Evolutionary conservation across 2,113 vertebrate species (phyloP), one percentile per base, ranked within the genome.

Genomic region (Vimba vimba): DNA sequence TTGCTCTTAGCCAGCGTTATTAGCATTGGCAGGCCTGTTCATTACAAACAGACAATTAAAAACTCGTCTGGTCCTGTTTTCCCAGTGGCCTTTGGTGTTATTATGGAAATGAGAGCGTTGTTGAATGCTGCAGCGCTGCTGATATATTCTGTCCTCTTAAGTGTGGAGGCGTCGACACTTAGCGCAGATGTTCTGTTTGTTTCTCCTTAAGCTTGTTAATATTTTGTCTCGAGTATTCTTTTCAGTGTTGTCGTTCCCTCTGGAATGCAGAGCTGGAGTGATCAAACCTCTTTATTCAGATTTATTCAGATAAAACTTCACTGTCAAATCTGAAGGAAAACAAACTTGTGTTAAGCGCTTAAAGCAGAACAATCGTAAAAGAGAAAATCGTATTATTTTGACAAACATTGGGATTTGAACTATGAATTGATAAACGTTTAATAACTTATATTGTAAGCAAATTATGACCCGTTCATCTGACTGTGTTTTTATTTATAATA

Each of bases 51-150:
- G 25, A 36, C 66, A 64, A 82, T 68, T 64, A 43, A 27, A 45
- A n/a, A n/a, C 43, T 50, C 6, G 0, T 27, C 59, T 27, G 57
- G 50, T 60, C 15, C 15, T 10, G 78, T 64, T 64, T 80, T 47
- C 36, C 43, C 25, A 4, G 23, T 64, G 25, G 23, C n/a, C 36
- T 47, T 80, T 80, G 36, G 78, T 80, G 78, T 47, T 80, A 27
- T 80, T 80, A 80, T 80, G 78, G 59, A 80, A 80, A 80, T 64
- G n/a, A 80, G 55, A 57, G 12, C 2, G 2, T 8, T 25, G 36
- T 47, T 8, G 25, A 80, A n/a, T 1, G 64, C 57, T 43, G 15
- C 59, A 64, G 59, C 45, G 55, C 55, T 8, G 33, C 55, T 79
- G 52, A 59, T 79, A 15, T 59, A 60, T 79, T 39, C 21, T 30